Conservation (phyloP, 1,140 invertebrate species). For the Temnothorax nylanderi region DNA sequence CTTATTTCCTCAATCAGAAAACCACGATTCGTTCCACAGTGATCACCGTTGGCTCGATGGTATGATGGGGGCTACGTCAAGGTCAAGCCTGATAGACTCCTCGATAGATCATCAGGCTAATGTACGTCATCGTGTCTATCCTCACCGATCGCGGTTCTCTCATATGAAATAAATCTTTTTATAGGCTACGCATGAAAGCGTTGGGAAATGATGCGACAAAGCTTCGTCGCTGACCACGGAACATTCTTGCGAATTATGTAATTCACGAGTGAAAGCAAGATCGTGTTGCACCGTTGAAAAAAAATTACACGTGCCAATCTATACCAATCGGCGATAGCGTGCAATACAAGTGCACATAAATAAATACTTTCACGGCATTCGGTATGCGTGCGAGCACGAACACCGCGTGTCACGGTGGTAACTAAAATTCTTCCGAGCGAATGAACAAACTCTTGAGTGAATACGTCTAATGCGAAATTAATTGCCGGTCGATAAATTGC, state of each 20-base stretch:
- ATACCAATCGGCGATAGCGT: background rate
- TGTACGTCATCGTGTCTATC: background rate
- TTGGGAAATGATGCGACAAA: conserved; percentile 29
- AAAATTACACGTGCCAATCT: conserved; percentile 38
- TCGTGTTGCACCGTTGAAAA: background rate
- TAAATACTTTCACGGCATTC: conserved; percentile 47
- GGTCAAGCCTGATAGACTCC: conserved; percentile 34
- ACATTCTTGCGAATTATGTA: conserved; percentile 43
- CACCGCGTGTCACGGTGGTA: background rate
- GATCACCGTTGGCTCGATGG: conserved; percentile 39
- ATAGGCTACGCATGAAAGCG: background rate
- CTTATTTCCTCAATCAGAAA: conserved; percentile 63
- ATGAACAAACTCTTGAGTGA: background rate
- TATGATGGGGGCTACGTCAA: conserved; percentile 58
- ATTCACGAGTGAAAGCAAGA: conserved; percentile 52
- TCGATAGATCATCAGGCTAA: conserved; percentile 2
- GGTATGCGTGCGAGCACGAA: background rate
- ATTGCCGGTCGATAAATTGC: background rate
- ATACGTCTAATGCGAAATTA: background rate
- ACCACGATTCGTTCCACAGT: conserved; percentile 54
- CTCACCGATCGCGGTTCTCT: background rate
- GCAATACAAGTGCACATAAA: conserved; percentile 32
- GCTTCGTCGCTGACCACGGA: conserved; percentile 12
- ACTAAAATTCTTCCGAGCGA: background rate
- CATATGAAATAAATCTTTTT: background rate